Percentiles rank a stretch among this genome's conserved stretches.
phyloP scores from a whole-genome alignment of 1,140 invertebrate genomes.

The Drosophila bipectinata region DNA sequence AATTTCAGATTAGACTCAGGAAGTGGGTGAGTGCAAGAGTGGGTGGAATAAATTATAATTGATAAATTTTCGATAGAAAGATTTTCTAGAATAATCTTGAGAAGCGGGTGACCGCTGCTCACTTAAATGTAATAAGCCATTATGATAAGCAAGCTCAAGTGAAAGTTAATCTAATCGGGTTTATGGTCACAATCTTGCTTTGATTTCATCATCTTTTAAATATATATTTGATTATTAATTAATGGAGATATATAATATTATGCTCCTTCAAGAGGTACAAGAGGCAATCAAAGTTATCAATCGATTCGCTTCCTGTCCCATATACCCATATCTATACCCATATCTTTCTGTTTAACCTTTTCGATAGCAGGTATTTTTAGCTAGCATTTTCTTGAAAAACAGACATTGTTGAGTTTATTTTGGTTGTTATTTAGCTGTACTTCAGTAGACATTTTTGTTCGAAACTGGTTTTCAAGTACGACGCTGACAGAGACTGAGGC shows the following conservation, averaged over 20 bases:
- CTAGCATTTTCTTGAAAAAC: constrained; percentile 39
- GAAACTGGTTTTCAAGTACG: constrained; percentile 80
- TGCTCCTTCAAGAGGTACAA: neutral
- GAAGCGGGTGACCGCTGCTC: neutral
- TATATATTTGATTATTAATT: neutral
- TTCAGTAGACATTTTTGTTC: constrained; percentile 65
- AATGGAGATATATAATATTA: neutral
- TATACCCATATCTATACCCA: constrained; percentile 16
- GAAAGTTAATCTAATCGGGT: neutral
- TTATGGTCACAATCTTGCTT: neutral
- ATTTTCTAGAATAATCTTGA: constrained; percentile 6
- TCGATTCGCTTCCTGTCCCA: constrained; percentile 38
- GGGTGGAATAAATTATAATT: constrained; percentile 6
- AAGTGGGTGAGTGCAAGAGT: constrained; percentile 33
- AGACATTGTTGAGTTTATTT: constrained; percentile 28
- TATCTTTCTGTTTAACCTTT: constrained; percentile 27
- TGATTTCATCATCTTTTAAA: neutral
- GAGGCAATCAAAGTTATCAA: constrained; percentile 17
- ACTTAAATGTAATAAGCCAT: neutral
- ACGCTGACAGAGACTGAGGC: constrained; percentile 34
- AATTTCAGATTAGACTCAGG: constrained; percentile 27
- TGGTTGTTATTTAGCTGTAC: constrained; percentile 66
- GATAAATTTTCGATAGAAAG: neutral
- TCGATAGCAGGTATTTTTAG: constrained; percentile 44
- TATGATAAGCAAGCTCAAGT: constrained; percentile 3